Base-by-base conservation (phyloP, 2,113 vertebrate species). In the Lepisosteus oculatus region DNA sequence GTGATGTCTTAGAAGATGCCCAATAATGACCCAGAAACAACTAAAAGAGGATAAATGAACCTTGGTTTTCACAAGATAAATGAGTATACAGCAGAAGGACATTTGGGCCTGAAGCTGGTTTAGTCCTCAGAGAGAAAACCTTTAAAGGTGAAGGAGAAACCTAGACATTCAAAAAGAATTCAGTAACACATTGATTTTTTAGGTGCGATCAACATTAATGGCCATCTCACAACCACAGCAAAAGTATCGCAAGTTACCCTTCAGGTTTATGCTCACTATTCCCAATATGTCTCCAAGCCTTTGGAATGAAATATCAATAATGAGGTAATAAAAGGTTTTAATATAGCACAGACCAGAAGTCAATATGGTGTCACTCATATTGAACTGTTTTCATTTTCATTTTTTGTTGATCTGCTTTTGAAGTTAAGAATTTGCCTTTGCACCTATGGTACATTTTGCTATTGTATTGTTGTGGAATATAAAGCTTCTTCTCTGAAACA, bases 11-110 rank as follows among this genome's bases (percentile, higher is more conserved):
- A 43, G n/a, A 67, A 47, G 43, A 67, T 6, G n/a, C 12, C 65
- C 54, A 3, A 17, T 41, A 69, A 41, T 69, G 67, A 69, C 67
- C 67, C 41, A 43, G 47, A 54, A 55, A 57, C 67, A 14, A n/a
- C 3, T 56, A 56, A 69, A 51, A 41, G 67, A 69, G 67, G 67
- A 56, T 55, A 43, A 69, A 69, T 69, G 54, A 69, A 55, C 43
- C 54, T 29, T 17, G 44, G 14, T 41, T 15, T 56, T 69, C 8
- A 29, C 14, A 51, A 17, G 67, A 41, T 13, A 12, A 51, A 65
- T 65, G 62, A 65, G 15, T 3, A 29, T 11, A 43, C 17, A 65
- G 8, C 17, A 65, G 29, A 17, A 8, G 8, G 57, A 59, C 8
- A 13, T 15, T 59, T n/a, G 29, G n/a, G 62, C n/a, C 17, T 65